Percentiles rank a stretch among this genome's conserved stretches.
Conservation (phyloP, 2,797 vertebrate genomes). For the Moxostoma hubbsi region DNA sequence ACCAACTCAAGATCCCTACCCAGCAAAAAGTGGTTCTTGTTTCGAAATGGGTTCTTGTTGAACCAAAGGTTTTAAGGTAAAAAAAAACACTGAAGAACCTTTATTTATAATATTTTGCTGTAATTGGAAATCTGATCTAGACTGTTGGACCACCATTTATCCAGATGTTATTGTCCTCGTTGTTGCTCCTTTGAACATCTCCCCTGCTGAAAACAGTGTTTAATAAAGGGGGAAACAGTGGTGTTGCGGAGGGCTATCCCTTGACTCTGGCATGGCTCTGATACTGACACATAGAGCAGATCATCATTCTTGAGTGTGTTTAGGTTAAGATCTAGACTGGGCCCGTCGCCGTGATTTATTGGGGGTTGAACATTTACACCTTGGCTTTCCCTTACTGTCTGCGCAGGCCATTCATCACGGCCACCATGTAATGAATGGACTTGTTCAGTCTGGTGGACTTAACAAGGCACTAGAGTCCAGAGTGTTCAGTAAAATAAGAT, state of each 20-base stretch:
- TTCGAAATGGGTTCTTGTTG: too few species aligned
- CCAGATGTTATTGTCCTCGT: background rate
- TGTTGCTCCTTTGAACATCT: background rate
- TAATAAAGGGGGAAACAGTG: slow-evolving; percentile 34
- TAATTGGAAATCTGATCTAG: background rate
- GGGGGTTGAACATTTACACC: slow-evolving; percentile 85
- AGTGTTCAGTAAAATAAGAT: slow-evolving; percentile 82
- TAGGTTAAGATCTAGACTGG: slow-evolving; percentile 84
- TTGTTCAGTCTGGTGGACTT: slow-evolving; percentile 79
- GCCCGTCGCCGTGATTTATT: slow-evolving; percentile 82
- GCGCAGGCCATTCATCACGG: slow-evolving; percentile 83
- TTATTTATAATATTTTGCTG: background rate
- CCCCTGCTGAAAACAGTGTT: background rate
- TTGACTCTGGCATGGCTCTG: slow-evolving; percentile 45
- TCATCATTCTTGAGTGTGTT: slow-evolving; percentile 83
- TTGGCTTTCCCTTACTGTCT: slow-evolving; percentile 83
- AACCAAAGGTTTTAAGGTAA: too few species aligned
- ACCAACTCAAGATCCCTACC: too few species aligned
- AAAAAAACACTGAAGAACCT: too few species aligned
- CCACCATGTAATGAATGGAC: slow-evolving; percentile 83
- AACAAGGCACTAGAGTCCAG: slow-evolving; percentile 82
- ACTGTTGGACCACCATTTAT: background rate
- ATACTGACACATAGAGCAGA: slow-evolving; percentile 73
- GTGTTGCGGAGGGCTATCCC: slow-evolving; percentile 32
- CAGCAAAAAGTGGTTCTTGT: too few species aligned